phyloP scores from a whole-genome alignment of 2,797 vertebrate species.

The Pipistrellus kuhlii region DNA sequence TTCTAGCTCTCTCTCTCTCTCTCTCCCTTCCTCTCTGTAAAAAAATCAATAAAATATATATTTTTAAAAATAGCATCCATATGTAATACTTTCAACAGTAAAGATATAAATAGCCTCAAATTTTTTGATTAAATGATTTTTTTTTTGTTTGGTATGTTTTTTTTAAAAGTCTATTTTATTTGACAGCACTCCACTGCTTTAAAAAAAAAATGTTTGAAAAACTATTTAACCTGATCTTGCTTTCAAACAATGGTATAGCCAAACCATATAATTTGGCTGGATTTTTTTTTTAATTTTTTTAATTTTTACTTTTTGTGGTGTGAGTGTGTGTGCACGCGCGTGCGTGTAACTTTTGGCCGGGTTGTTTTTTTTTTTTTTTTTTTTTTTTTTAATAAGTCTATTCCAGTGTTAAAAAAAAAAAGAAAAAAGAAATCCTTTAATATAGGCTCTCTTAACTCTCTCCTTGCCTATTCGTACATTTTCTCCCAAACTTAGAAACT shows the following conservation, averaged over 20 bases:
- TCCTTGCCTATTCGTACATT: not conserved
- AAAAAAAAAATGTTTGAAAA: slow-evolving; percentile 27
- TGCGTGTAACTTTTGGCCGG: too few species aligned
- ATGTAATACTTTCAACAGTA: too few species aligned
- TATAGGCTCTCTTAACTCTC: not conserved
- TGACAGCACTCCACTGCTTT: not conserved
- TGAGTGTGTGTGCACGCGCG: too few species aligned
- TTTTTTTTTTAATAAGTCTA: not conserved
- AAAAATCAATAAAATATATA: too few species aligned
- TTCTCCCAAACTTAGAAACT: slow-evolving; percentile 47
- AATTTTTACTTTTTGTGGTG: not conserved
- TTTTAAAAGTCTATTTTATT: not conserved
- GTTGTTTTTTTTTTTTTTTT: too few species aligned
- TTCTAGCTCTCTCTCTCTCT: too few species aligned
- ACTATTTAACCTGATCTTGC: not conserved
- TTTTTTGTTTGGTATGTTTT: not conserved
- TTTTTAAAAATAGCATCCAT: not conserved
- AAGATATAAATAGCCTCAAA: not conserved
- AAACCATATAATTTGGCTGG: not conserved
- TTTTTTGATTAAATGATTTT: not conserved
- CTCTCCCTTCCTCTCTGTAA: too few species aligned
- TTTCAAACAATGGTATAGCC: slow-evolving; percentile 6
- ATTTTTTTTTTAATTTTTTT: not conserved
- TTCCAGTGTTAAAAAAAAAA: not conserved
- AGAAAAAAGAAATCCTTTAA: not conserved